These are phyloP conservation scores for Mesembrinibis cayennensis DNA, from an alignment of 2,113 vertebrate species.

Conservation along the genomic window DNA sequence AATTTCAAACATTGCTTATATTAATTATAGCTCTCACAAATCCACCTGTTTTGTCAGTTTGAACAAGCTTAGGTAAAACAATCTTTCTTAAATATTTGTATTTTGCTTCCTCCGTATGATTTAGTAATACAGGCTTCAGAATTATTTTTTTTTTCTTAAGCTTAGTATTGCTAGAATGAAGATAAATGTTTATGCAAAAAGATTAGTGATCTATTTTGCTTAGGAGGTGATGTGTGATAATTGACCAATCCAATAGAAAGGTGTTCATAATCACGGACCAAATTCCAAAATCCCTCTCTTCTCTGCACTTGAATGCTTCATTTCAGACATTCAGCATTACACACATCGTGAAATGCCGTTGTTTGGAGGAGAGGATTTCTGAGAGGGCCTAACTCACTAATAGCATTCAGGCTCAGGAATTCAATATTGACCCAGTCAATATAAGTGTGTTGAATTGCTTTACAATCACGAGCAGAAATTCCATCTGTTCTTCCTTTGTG, in stretches of 20 bases:
- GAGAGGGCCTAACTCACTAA: not conserved
- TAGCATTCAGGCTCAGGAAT: not conserved
- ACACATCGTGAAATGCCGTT: fast-evolving
- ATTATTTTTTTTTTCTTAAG: not conserved
- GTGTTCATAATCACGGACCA: not conserved
- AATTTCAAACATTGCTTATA: not conserved
- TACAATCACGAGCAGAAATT: not conserved
- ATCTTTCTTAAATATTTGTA: not conserved
- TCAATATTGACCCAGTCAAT: not conserved
- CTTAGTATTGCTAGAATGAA: not conserved
- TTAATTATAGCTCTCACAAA: not conserved
- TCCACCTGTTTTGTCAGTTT: not conserved
- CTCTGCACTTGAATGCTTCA: not conserved
- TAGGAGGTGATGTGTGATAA: not conserved
- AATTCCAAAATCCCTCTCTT: not conserved
- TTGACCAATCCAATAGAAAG: not conserved
- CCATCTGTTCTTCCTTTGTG: not conserved
- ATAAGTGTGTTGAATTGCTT: not conserved
- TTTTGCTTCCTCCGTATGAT: not conserved
- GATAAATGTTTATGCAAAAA: not conserved
- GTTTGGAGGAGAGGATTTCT: not conserved
- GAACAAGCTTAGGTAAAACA: not conserved
- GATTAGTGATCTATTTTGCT: not conserved
- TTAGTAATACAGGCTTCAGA: not conserved
- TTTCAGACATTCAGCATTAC: not conserved